Evolutionary conservation across 92 coral and sea anemone genomes (phyloP).

Genomic region (Pocillopora grandis): DNA sequence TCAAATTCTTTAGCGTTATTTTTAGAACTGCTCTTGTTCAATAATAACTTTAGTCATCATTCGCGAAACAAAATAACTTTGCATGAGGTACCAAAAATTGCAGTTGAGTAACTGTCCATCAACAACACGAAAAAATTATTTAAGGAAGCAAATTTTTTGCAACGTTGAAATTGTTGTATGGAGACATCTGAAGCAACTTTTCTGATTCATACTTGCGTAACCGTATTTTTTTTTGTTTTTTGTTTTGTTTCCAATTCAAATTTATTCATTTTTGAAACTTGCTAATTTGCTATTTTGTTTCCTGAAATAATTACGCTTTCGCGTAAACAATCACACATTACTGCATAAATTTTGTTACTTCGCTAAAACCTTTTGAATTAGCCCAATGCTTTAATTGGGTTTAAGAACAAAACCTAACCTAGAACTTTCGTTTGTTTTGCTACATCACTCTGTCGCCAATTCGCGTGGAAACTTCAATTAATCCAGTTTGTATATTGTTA

Average conservation of each 20-base stretch:
- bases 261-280: no score
- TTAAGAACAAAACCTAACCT: not conserved
- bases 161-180: not conserved
- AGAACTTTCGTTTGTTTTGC: not conserved
- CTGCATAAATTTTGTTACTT: no score
- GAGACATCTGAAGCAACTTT: not conserved
- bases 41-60: conserved; percentile 2
- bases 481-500: not conserved
- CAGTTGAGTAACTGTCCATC: not conserved
- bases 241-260: no score
- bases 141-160: not conserved
- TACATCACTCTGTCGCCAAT: not conserved
- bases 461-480: not conserved
- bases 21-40: conserved; percentile 14
- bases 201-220: not conserved
- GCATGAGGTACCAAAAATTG: not conserved
- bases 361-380: no score
- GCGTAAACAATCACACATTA: no score
- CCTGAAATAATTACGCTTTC: no score
- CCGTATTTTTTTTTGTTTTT: not conserved
- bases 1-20: conserved; percentile 26
- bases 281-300: no score
- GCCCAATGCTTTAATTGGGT: no score
- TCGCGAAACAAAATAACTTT: conserved; percentile 10
- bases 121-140: not conserved